These are phyloP conservation scores for Caenorhabditis plicata DNA, from an alignment of 2,888 invertebrate species.

Conservation along the genomic window DNA sequence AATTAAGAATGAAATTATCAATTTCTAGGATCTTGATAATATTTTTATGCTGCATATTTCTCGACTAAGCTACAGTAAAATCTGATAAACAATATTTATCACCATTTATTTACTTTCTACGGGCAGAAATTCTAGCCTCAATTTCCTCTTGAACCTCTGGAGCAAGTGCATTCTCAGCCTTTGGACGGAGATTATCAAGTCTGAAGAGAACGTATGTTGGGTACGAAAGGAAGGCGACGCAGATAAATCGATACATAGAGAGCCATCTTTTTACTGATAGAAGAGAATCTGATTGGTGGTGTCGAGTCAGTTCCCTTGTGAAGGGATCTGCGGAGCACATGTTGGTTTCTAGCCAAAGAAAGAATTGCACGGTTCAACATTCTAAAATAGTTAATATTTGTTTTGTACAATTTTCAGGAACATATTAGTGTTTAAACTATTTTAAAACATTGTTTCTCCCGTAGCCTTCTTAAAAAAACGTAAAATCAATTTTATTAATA, in stretches of 20 bases:
- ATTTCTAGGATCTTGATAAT: too few relatives aligned
- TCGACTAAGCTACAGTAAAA: too few relatives aligned
- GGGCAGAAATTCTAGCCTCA: constrained; percentile 53
- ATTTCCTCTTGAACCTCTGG: constrained; percentile 58
- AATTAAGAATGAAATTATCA: too few relatives aligned
- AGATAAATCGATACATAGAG: constrained; percentile 53
- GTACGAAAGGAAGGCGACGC: constrained; percentile 55
- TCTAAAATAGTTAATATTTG: constrained; percentile 7
- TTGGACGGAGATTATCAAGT: constrained; percentile 59
- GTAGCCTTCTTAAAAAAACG: too few relatives aligned
- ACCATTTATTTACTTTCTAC: constrained; percentile 26
- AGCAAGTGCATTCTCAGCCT: constrained; percentile 48
- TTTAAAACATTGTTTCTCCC: too few relatives aligned
- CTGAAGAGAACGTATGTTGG: constrained; percentile 60
- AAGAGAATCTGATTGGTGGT: constrained; percentile 50
- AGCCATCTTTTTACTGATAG: constrained; percentile 43
- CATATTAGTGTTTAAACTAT: too few relatives aligned
- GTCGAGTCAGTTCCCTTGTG: constrained; percentile 55
- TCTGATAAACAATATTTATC: too few relatives aligned
- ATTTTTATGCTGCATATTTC: too few relatives aligned
- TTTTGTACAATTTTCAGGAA: too few relatives aligned
- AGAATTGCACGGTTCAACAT: constrained; percentile 45
- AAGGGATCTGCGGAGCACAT: constrained; percentile 41
- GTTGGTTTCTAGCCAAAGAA: constrained; percentile 31
- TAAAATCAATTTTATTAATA: too few relatives aligned